Conservation (phyloP, 2,113 vertebrate genomes). For the Pterocles orientalis region DNA sequence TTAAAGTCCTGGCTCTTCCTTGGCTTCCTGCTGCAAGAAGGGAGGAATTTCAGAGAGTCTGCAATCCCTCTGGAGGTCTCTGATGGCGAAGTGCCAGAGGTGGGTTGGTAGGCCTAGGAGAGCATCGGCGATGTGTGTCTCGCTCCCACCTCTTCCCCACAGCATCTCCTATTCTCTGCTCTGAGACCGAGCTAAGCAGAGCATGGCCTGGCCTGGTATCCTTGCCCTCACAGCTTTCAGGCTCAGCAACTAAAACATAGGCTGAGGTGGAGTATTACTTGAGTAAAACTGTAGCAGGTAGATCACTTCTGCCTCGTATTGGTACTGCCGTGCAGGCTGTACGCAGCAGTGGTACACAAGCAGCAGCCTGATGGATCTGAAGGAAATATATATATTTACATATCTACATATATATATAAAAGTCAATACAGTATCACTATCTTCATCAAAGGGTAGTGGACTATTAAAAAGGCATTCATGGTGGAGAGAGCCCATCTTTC, state of each 20-base stretch:
- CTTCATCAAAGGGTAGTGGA: neutral
- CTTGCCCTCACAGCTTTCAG: neutral
- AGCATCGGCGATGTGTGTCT: accelerated
- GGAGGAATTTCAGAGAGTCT: neutral
- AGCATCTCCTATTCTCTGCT: neutral
- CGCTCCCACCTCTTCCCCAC: neutral
- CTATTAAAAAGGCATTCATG: neutral
- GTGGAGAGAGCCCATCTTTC: neutral
- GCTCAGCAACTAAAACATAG: neutral
- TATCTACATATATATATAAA: neutral
- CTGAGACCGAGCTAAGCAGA: neutral
- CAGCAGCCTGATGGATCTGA: neutral
- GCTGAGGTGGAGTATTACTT: neutral
- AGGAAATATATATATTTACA: neutral
- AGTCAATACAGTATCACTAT: neutral
- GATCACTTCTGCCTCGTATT: neutral
- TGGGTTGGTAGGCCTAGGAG: neutral
- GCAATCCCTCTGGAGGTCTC: neutral
- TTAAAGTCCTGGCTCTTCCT: neutral
- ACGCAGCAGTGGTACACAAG: neutral
- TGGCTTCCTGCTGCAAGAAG: neutral
- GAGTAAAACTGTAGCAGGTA: neutral
- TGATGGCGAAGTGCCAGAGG: neutral
- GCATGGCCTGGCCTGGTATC: neutral
- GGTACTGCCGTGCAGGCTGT: neutral